A percentile compares a stretch with the other conserved stretches of the same genome.
phyloP scores from a whole-genome alignment of 2,888 invertebrate species.

The Epinotia ramella region DNA sequence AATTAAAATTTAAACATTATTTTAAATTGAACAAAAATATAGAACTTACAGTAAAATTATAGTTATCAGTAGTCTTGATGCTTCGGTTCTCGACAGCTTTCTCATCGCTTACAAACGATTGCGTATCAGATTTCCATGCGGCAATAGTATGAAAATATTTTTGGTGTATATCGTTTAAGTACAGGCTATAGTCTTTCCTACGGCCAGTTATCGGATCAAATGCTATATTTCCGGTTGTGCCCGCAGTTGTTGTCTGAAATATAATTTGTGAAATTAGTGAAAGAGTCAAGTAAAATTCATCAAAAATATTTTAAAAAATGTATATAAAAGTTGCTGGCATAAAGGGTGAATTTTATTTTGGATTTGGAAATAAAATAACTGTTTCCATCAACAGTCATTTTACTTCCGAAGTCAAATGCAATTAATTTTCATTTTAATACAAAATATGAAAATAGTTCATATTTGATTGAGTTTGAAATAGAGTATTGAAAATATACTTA shows the following conservation, averaged over 20 bases:
- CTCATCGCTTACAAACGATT: slow-evolving; percentile 84
- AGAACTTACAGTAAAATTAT: slow-evolving; percentile 86
- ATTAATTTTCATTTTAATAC: too few relatives aligned
- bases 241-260: slow-evolving; percentile 86
- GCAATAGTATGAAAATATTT: slow-evolving; percentile 63
- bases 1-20: too few relatives aligned
- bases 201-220: slow-evolving; percentile 88
- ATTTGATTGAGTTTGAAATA: too few relatives aligned
- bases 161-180: slow-evolving; percentile 86
- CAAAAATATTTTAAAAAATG: too few relatives aligned
- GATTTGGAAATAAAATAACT: too few relatives aligned
- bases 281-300: too few relatives aligned
- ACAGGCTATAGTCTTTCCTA: slow-evolving; percentile 88
- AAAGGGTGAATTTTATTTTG: too few relatives aligned
- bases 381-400: too few relatives aligned
- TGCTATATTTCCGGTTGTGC: slow-evolving; percentile 88
- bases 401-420: too few relatives aligned
- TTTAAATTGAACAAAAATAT: too few relatives aligned
- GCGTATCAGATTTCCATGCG: slow-evolving; percentile 72
- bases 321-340: too few relatives aligned
- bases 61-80: slow-evolving; percentile 84
- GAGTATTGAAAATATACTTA: background rate
- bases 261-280: background rate
- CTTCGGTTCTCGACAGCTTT: slow-evolving; percentile 76
- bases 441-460: too few relatives aligned